phyloP scores from a whole-genome alignment of 30 jellyfish, hydroid and myxozoan genomes.

The Aurelia aurita complex sp. Pacific region DNA sequence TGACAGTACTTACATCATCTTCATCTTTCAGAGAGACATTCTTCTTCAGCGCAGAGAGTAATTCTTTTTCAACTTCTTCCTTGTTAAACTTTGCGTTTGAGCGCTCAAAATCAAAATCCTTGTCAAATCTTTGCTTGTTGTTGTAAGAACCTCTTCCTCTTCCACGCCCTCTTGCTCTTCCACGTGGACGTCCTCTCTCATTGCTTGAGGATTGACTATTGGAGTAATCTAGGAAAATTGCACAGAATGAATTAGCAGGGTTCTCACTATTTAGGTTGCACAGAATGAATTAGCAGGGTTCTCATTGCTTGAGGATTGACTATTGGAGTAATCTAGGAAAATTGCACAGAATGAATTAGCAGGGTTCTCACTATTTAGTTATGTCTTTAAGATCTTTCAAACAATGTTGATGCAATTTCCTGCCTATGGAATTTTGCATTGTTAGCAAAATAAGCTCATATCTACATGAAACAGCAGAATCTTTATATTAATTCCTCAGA shows the following conservation, averaged over 20 bases:
- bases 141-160: slow-evolving; percentile 59
- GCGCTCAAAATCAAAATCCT: slow-evolving; percentile 95
- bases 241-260: too few species aligned
- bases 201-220: background rate
- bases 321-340: background rate
- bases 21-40: slow-evolving; percentile 68
- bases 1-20: slow-evolving; percentile 71
- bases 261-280: too few species aligned
- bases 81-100: slow-evolving; percentile 96
- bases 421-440: too few species aligned
- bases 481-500: too few species aligned
- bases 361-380: too few species aligned
- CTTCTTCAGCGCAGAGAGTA: slow-evolving; percentile 76
- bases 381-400: too few species aligned
- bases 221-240: background rate
- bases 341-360: background rate
- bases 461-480: too few species aligned
- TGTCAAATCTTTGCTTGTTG: slow-evolving; percentile 69
- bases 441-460: too few species aligned
- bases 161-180: slow-evolving; percentile 48
- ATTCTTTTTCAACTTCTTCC: slow-evolving; percentile 91
- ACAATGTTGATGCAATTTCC: too few species aligned
- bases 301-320: background rate
- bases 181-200: slow-evolving; percentile 45
- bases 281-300: background rate